These are phyloP conservation scores for Sesia bembeciformis DNA, from an alignment of 2,888 invertebrate genomes.

Conservation along the genomic window DNA sequence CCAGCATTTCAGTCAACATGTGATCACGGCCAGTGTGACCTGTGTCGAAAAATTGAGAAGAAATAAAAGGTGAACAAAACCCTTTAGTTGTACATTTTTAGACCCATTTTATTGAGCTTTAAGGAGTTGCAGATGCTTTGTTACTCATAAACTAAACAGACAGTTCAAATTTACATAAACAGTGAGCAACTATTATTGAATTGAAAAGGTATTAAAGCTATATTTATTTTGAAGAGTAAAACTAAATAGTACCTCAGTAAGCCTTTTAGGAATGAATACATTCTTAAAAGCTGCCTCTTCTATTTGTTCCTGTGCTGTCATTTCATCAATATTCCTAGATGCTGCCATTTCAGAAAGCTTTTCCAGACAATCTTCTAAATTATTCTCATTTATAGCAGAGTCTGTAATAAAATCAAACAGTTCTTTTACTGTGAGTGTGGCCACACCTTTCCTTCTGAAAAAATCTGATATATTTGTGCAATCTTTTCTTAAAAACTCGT, in stretches of 20 bases:
- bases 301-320: constrained; percentile 83
- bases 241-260: constrained; percentile 82
- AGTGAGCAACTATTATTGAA: no score
- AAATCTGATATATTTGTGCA: constrained; percentile 94
- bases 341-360: constrained; percentile 80
- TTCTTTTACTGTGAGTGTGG: constrained; percentile 92
- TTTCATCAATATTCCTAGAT: constrained; percentile 75
- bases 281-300: constrained; percentile 96
- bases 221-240: neutral
- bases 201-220: no score
- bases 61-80: no score
- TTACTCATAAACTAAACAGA: no score
- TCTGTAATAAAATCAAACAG: constrained; percentile 98
- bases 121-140: no score
- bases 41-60: no score
- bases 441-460: constrained; percentile 91
- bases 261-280: constrained; percentile 92
- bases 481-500: constrained; percentile 95
- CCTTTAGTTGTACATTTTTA: no score
- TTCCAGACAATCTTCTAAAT: constrained; percentile 88
- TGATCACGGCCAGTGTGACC: no score
- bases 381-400: constrained; percentile 84
- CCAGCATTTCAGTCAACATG: no score
- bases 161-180: no score
- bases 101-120: no score